Conservation (phyloP, 1,140 invertebrate genomes). For the Ganaspis sp. region DNA sequence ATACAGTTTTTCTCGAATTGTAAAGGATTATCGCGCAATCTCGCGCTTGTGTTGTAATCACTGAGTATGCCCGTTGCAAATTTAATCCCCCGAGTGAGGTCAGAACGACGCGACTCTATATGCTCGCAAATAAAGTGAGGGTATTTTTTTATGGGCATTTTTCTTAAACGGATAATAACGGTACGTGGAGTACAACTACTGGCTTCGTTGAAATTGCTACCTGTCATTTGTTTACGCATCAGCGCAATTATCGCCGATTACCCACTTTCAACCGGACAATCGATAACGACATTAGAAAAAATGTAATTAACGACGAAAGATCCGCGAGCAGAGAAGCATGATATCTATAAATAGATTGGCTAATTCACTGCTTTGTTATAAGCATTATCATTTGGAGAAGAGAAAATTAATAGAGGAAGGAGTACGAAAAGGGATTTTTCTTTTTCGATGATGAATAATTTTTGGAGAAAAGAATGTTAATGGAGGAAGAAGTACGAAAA, state of each 20-base stretch:
- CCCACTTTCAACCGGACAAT: conserved; percentile 42
- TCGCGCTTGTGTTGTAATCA: background rate
- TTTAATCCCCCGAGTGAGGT: conserved; percentile 36
- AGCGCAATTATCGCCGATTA: conserved; percentile 44
- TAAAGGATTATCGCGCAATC: background rate
- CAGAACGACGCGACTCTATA: background rate
- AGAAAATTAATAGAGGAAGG: too few species aligned
- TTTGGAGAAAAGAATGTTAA: too few species aligned
- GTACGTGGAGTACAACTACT: conserved; percentile 45
- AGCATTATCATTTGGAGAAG: background rate
- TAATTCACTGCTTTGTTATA: background rate
- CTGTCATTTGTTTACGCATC: conserved; percentile 40
- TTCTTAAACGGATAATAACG: conserved; percentile 45
- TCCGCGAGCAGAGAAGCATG: background rate
- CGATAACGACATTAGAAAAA: conserved; percentile 35
- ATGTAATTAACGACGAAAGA: conserved; percentile 31
- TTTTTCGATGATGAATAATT: too few species aligned
- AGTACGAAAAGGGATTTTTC: too few species aligned
- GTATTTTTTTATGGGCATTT: conserved; percentile 29
- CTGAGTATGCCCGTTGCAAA: conserved; percentile 38
- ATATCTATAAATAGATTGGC: conserved; percentile 3
- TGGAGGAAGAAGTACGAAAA: too few species aligned
- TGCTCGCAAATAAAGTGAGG: conserved; percentile 17
- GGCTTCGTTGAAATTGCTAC: conserved; percentile 9
- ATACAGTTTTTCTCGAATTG: conserved; percentile 1